These are phyloP conservation scores for Protobothrops flavoviridis DNA, from an alignment of 2,113 vertebrate species.

Conservation along the genomic window DNA sequence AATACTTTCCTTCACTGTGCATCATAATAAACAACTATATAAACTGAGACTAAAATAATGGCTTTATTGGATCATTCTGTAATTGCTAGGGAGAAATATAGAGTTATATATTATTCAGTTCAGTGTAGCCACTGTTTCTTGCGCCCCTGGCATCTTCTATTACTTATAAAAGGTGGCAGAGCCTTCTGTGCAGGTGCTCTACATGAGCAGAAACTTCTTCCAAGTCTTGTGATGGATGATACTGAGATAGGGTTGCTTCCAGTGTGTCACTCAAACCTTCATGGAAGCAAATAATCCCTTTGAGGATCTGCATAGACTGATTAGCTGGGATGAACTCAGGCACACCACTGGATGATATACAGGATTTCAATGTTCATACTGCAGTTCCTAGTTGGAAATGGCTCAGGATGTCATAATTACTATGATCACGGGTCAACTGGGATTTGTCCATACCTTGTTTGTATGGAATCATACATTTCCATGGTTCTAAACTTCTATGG, in stretches of 20 bases:
- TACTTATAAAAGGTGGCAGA: background rate
- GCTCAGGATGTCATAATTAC: background rate
- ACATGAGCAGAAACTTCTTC: background rate
- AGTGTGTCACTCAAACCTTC: background rate
- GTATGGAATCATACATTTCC: background rate
- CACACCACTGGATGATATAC: background rate
- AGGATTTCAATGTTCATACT: background rate
- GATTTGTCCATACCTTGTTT: background rate
- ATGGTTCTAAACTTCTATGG: background rate
- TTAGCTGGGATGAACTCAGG: background rate
- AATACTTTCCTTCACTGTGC: background rate
- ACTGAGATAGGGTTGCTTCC: background rate
- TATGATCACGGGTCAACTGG: background rate
- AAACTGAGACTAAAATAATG: background rate
- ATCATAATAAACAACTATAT: background rate
- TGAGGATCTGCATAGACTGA: background rate
- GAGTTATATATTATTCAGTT: background rate
- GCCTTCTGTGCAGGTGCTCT: background rate
- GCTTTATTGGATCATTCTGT: background rate
- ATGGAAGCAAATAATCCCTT: background rate
- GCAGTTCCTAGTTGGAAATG: background rate
- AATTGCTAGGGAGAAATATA: background rate
- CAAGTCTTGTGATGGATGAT: background rate
- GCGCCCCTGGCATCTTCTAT: background rate
- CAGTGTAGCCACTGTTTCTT: background rate